Base-by-base conservation (phyloP, 2,797 vertebrate species). In the Xenops minutus region DNA sequence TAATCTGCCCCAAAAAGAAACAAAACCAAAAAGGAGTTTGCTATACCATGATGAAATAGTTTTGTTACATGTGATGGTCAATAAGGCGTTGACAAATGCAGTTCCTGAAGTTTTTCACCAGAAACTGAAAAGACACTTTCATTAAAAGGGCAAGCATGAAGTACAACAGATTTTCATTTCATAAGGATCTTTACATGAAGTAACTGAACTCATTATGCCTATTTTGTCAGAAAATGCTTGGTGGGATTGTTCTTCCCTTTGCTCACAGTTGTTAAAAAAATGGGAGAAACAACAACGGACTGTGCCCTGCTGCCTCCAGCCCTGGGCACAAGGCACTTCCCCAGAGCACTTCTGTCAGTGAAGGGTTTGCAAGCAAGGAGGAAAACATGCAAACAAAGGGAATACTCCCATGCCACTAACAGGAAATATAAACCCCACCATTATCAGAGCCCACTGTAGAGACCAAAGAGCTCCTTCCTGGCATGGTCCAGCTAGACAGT, bases 21-120 rank as follows among this genome's bases (percentile, higher is more conserved):
- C 16, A 43, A 43, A 43, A n/a, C n/a, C n/a, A 46, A 22, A 46
- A 46, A 6, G 44, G 18, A 18, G 6, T 61, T 69, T 58, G 27
- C 55, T 73, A 34, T 7, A 36, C 21, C 3, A 2, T 8, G 39
- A 34, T 22, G 2, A 0, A 56, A 3, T 30, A 63, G 6, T 27
- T 85, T 66, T 74, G n/a, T 48, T 80, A 4, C 10, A 37, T 9
- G 4, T 12, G 11, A 41, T 17, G 5, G 49, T n/a, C 56, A 78
- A 10, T 7, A 64, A 68, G 16, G 27, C n/a, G 44, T 4, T 55
- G 21, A 19, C 22, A 88, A 83, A 76, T 32, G 19, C 44, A 75
- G 17, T 46, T 55, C 11, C 1, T 29, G 12, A 48, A 19, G 32
- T 26, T 58, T 81, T 48, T 46, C 67, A 89, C 11, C 24, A 84